Evolutionary conservation across 2,888 invertebrate species (phyloP).

Genomic region (Tricholauxania praeusta): DNA sequence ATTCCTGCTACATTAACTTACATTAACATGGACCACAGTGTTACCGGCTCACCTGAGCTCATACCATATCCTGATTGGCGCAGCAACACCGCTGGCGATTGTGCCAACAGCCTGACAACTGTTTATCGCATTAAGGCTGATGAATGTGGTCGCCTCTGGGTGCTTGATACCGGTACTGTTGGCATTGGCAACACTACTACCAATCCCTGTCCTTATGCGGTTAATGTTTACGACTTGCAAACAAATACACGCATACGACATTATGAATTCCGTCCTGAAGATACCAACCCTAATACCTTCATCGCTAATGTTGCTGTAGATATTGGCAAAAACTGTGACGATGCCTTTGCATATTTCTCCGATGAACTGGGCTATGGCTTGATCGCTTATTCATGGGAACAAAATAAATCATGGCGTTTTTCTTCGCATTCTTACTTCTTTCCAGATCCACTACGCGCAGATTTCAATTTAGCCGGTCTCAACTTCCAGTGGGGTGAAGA

Average conservation of each 20-base stretch:
- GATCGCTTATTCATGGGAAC: conserved; percentile 82
- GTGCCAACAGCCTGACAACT: conserved; percentile 79
- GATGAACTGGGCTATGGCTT: conserved; percentile 87
- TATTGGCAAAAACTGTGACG: conserved; percentile 79
- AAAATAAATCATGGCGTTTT: conserved; percentile 84
- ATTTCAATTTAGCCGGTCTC: conserved; percentile 82
- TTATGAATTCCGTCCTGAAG: conserved; percentile 78
- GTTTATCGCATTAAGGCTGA: conserved; percentile 85
- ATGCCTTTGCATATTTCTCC: conserved; percentile 83
- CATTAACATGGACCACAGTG: conserved; percentile 76
- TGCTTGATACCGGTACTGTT: conserved; percentile 84
- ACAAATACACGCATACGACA: conserved; percentile 79
- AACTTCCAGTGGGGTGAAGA: conserved; percentile 90
- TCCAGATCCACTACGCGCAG: conserved; percentile 84
- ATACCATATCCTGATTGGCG: conserved; percentile 84
- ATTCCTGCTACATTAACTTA: conserved; percentile 86
- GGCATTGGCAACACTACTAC: conserved; percentile 83
- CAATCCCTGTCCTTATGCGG: conserved; percentile 83
- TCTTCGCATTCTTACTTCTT: conserved; percentile 81
- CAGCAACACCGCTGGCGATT: conserved; percentile 81
- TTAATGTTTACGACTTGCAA: conserved; percentile 81
- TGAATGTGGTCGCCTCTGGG: conserved; percentile 84
- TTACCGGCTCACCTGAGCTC: conserved; percentile 79
- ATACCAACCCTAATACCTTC: conserved; percentile 82
- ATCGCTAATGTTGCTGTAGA: conserved; percentile 90